Conservation (phyloP, 1,140 invertebrate species). For the Chymomyza costata region DNA sequence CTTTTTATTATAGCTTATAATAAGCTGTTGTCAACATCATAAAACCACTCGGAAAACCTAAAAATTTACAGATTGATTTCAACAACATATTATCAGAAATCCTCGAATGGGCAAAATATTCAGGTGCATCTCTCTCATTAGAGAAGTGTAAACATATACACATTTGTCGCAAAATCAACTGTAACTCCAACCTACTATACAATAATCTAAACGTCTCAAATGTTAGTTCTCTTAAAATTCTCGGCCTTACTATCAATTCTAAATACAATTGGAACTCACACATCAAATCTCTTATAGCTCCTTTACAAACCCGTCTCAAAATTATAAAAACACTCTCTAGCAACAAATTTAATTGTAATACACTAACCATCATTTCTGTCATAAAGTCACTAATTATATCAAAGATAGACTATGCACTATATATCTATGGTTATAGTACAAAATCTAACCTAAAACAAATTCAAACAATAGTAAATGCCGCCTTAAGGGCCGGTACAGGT, state of each 20-base stretch:
- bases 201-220: neutral
- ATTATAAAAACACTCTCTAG: no score
- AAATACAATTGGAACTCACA: conserved; percentile 14
- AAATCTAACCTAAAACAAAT: conserved; percentile 10
- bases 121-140: no score
- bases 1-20: conserved; percentile 7
- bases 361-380: conserved; percentile 1
- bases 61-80: neutral
- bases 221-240: neutral
- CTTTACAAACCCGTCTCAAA: conserved; percentile 1
- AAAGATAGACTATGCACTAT: conserved; percentile 6
- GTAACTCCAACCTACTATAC: neutral
- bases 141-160: conserved; percentile 4
- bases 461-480: conserved; percentile 1
- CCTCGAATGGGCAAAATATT: neutral
- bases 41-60: neutral
- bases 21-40: no score
- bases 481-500: no score
- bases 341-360: no score
- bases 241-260: conserved; percentile 9
- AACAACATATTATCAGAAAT: neutral
- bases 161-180: conserved; percentile 11
- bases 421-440: neutral
- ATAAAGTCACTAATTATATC: neutral
- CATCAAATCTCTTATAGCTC: conserved; percentile 1